Evolutionary conservation across 2,113 vertebrate species (phyloP).

Genomic region (Forbesichthys papilliferus): DNA sequence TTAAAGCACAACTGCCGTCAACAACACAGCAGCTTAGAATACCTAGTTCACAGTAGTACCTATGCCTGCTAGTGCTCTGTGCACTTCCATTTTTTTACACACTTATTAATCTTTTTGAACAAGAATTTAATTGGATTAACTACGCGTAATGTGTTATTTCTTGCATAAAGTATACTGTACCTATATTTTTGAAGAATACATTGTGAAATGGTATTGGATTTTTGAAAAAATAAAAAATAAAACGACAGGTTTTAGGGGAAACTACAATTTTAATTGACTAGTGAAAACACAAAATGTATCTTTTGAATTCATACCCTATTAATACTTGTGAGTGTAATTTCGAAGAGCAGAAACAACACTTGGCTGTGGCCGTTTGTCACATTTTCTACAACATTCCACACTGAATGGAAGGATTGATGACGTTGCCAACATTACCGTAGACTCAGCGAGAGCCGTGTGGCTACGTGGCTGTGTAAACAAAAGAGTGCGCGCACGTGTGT

Average conservation of each 20-base stretch:
- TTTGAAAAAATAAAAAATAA: too few species aligned
- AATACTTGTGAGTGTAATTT: constrained; percentile 34
- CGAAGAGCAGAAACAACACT: constrained; percentile 20
- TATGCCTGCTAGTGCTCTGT: too few species aligned
- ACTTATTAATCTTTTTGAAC: background rate
- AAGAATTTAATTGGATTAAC: background rate
- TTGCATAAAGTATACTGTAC: too few species aligned
- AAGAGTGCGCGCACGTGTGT: too few species aligned
- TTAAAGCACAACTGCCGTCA: too few species aligned
- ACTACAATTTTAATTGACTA: constrained; percentile 2
- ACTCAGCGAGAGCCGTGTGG: constrained; percentile 1
- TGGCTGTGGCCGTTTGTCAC: constrained; percentile 27
- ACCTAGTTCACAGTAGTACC: too few species aligned
- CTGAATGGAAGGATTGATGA: constrained; percentile 33
- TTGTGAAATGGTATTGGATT: background rate
- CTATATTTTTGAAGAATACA: too few species aligned
- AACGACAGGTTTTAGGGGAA: too few species aligned
- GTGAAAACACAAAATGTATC: constrained; percentile 32
- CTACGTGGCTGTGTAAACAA: too few species aligned
- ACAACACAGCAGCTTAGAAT: too few species aligned
- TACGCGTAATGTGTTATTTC: background rate
- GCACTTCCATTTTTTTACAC: too few species aligned
- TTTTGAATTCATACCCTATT: constrained; percentile 42
- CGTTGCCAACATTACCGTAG: constrained; percentile 31
- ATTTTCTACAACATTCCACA: constrained; percentile 38